A percentile compares a stretch with the other conserved stretches of the same genome.
Evolutionary conservation across 2,113 vertebrate genomes (phyloP).

Genomic region (Melanerpes aurifrons): DNA sequence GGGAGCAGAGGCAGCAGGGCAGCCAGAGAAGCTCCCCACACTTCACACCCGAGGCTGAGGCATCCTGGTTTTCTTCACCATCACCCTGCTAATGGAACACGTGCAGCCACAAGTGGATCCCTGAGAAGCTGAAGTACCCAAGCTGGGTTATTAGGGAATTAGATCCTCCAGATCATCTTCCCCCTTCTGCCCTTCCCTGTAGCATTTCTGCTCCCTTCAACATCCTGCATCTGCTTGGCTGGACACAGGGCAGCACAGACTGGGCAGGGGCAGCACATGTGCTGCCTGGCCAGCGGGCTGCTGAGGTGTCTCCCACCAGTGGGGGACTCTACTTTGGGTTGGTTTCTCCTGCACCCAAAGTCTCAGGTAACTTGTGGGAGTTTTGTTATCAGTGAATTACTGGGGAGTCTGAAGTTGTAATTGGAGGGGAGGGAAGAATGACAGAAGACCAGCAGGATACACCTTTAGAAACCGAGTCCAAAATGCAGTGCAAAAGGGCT

Average conservation of each 20-base stretch:
- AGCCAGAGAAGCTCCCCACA: background rate
- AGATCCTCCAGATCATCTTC: background rate
- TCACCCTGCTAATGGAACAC: accelerated
- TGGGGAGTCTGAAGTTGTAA: background rate
- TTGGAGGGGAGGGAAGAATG: background rate
- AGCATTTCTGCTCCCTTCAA: background rate
- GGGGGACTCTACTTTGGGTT: background rate
- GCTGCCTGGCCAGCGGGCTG: background rate
- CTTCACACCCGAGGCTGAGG: accelerated
- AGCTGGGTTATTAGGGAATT: background rate
- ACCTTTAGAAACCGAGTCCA: background rate
- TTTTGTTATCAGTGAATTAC: background rate
- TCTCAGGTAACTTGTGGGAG: background rate
- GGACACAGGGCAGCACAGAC: background rate
- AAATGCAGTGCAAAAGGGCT: background rate
- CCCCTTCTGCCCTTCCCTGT: background rate
- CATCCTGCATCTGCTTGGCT: background rate
- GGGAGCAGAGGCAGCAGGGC: background rate
- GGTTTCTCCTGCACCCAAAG: background rate
- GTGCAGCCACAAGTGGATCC: background rate
- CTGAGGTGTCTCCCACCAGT: background rate
- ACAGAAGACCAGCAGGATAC: background rate
- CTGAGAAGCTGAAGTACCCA: background rate
- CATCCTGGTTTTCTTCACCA: background rate
- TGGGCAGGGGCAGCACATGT: background rate